phyloP scores from a whole-genome alignment of 1,140 invertebrate species.

The Macrotrachela quadricornifera region DNA sequence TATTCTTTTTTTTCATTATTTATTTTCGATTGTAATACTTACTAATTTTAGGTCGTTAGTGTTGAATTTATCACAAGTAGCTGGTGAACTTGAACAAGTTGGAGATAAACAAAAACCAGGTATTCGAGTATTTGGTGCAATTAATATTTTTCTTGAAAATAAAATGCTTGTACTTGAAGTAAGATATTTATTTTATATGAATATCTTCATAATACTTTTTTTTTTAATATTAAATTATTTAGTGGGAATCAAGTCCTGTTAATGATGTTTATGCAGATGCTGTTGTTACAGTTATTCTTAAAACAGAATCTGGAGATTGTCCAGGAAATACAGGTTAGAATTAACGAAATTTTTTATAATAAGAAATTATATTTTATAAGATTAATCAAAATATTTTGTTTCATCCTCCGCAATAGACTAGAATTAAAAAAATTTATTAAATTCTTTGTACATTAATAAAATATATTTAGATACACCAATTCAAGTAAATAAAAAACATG shows the following conservation, averaged over 20 bases:
- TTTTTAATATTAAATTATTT: constrained; percentile 17
- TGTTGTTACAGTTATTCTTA: constrained; percentile 45
- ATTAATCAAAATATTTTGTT: too few species aligned
- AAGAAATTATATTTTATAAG: too few species aligned
- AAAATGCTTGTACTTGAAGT: constrained; percentile 62
- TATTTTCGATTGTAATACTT: not conserved
- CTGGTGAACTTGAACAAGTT: constrained; percentile 46
- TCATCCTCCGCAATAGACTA: too few species aligned
- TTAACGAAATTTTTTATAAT: too few species aligned
- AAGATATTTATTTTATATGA: constrained; percentile 9
- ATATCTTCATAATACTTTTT: too few species aligned
- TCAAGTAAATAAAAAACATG: not conserved
- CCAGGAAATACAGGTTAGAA: not conserved
- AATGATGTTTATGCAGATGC: constrained; percentile 96
- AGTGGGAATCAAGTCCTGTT: constrained; percentile 78
- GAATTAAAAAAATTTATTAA: not conserved
- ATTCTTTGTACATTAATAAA: not conserved
- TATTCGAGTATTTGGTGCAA: constrained; percentile 45
- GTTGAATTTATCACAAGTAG: constrained; percentile 43
- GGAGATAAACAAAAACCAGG: constrained; percentile 42
- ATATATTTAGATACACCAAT: not conserved
- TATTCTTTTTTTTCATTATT: not conserved
- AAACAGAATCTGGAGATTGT: constrained; percentile 17
- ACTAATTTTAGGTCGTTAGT: not conserved
- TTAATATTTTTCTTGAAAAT: constrained; percentile 60